These are phyloP conservation scores for Petaurus breviceps DNA, from an alignment of 2,113 vertebrate species.

Conservation along the genomic window DNA sequence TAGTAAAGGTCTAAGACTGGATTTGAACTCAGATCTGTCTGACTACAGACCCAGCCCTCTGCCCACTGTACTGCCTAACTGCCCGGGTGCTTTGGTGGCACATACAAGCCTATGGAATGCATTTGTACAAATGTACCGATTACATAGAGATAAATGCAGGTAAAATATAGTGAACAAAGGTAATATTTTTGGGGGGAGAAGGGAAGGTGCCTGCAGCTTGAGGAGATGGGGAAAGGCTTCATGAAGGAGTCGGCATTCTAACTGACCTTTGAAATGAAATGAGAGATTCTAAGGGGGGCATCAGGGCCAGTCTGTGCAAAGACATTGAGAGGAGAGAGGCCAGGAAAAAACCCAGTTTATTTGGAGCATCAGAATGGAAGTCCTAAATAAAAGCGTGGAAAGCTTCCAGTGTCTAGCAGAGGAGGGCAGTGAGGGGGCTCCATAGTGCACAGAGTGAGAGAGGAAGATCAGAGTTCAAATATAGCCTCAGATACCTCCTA, in stretches of 20 bases:
- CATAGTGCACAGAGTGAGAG: not conserved
- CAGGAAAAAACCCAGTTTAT: too few relatives aligned
- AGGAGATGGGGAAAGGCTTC: not conserved
- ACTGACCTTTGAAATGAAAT: not conserved
- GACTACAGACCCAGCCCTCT: not conserved
- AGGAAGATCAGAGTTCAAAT: not conserved
- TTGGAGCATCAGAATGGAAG: too few relatives aligned
- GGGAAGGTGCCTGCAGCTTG: not conserved
- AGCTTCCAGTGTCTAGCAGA: not conserved
- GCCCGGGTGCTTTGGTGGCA: not conserved
- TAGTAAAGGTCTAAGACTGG: not conserved
- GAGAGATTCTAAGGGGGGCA: not conserved
- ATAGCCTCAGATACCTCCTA: not conserved
- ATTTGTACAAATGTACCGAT: not conserved
- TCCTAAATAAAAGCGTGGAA: not conserved
- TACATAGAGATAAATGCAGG: not conserved
- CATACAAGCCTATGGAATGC: too few relatives aligned
- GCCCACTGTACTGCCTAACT: not conserved
- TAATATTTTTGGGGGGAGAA: not conserved
- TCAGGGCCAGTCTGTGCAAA: not conserved
- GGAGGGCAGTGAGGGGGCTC: not conserved
- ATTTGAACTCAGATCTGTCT: not conserved
- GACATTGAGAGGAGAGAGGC: not conserved
- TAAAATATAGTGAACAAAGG: not conserved
- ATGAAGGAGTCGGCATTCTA: not conserved